phyloP scores from a whole-genome alignment of 2,797 vertebrate species.

The Pantherophis alleghaniensis region DNA sequence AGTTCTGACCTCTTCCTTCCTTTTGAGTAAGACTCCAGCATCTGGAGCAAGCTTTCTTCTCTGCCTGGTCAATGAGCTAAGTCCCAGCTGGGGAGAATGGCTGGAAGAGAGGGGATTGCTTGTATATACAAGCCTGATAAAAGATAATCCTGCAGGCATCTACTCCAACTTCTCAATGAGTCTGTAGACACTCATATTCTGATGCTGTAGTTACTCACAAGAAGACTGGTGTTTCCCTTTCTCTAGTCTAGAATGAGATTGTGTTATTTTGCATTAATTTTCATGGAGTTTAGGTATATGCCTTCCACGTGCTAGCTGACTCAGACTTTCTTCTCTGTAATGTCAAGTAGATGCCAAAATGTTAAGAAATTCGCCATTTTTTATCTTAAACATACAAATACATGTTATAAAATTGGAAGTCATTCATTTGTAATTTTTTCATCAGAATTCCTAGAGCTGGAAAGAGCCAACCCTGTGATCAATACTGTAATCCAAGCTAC shows the following conservation, averaged over 20 bases:
- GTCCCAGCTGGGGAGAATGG: not conserved
- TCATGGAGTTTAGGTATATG: constrained; percentile 40
- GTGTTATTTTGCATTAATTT: constrained; percentile 39
- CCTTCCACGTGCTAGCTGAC: constrained; percentile 25
- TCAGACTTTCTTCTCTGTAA: not conserved
- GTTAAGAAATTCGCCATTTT: constrained; percentile 31
- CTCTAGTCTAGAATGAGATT: constrained; percentile 1
- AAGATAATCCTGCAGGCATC: not conserved
- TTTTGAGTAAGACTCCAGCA: not conserved
- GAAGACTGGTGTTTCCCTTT: not conserved
- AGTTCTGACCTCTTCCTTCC: not conserved
- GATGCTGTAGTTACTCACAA: not conserved
- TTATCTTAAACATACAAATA: constrained; percentile 47
- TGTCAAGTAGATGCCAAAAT: constrained; percentile 30
- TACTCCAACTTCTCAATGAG: not conserved
- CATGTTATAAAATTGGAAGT: constrained; percentile 26
- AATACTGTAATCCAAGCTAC: not conserved
- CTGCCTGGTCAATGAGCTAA: not conserved
- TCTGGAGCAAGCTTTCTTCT: not conserved
- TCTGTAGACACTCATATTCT: not conserved
- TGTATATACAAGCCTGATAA: not conserved
- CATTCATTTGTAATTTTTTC: constrained; percentile 17
- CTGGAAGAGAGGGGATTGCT: not conserved
- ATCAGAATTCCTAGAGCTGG: not conserved
- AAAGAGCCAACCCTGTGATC: not conserved